Evolutionary conservation across 2,113 vertebrate species (phyloP), one percentile per base, ranked within the genome.

Genomic region (Campylomormyrus numenius): DNA sequence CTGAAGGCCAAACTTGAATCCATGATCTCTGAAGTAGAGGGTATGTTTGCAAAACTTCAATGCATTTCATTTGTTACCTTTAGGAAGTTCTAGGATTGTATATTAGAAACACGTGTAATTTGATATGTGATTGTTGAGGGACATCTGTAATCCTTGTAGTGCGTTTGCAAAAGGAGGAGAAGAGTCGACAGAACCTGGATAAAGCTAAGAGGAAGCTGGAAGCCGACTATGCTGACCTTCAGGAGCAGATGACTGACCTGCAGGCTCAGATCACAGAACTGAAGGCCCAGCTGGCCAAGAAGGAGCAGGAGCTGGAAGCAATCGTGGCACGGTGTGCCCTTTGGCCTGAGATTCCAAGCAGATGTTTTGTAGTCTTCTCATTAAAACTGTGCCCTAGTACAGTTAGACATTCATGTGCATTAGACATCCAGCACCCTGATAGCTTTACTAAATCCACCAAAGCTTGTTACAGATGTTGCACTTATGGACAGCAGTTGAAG

Each of bases 11-110:
- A 99, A 92, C 97, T 98, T 0, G 98, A 99, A 94, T 98, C 98
- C 88, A 99, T 99, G 97, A 98, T 99, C 93, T 98, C 98, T 9
- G 98, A 99, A 86, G 96, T 99, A 21, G 98, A 99, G 95, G 96
- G 98, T 98, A 70, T 92, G 94, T 94, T 62, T 21, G 31, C 21
- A 52, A 2, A 35, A 66, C 24, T 62, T 62, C 74, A 21, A 19
- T 19, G 35, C 39, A 45, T 24, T 24, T 45, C 0, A n/a, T 17
- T 88, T 21, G 5, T 50, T 45, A 17, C 77, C 15, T 66, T 31
- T 66, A 66, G 10, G 45, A 85, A 85, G 19, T 24, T 85, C 15
- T 85, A 39, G 21, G 17, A 46, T 85, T 9, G 31, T 11, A 48
- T 46, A 85, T 7, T 85, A 46, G 1, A 3, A 46, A 85, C 24